These are phyloP conservation scores for Nyctibius bracteatus DNA, from an alignment of 2,113 vertebrate species.

Conservation along the genomic window DNA sequence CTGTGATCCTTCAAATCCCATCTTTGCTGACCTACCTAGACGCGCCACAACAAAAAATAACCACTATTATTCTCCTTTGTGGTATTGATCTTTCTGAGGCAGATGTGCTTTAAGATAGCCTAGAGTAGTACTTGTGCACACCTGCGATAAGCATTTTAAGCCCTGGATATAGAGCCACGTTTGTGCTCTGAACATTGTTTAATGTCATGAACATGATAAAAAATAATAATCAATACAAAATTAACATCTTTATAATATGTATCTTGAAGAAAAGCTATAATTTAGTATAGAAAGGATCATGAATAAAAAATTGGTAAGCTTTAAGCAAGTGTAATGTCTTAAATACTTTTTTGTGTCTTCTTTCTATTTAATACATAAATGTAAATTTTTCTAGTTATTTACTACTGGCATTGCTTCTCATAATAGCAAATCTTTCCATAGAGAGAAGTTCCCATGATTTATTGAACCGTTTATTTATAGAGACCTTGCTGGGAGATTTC, in stretches of 20 bases:
- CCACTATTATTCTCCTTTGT: neutral
- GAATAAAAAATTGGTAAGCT: neutral
- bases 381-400: neutral
- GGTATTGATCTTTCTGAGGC: neutral
- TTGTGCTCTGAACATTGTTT: neutral
- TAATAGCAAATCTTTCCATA: neutral
- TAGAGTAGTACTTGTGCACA: neutral
- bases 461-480: neutral
- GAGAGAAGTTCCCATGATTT: neutral
- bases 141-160: neutral
- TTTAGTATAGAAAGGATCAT: neutral
- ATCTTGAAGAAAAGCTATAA: neutral
- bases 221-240: neutral
- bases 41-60: neutral
- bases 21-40: neutral
- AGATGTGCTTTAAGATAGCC: neutral
- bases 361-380: neutral
- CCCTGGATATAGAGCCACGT: neutral
- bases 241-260: neutral
- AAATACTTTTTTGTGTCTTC: neutral
- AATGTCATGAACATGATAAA: neutral
- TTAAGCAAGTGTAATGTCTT: neutral
- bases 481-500: neutral
- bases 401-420: neutral
- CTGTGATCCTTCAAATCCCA: neutral